phyloP scores from a whole-genome alignment of 2,888 invertebrate species.

The Drosophila basisetae region DNA sequence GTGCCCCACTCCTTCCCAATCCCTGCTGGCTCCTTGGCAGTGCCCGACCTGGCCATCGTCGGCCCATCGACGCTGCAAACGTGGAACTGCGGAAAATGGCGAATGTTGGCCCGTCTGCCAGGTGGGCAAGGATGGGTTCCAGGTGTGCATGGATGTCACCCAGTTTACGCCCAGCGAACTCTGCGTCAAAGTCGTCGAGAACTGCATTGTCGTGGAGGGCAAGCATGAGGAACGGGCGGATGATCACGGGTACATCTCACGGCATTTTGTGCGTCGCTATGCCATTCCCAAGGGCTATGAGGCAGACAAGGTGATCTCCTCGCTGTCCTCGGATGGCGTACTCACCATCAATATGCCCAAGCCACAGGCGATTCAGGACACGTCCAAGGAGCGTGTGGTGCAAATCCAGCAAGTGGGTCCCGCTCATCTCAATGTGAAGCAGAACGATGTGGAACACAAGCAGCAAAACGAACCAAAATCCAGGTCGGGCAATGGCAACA shows the following conservation, averaged over 20 bases:
- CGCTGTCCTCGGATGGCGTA: conserved; percentile 91
- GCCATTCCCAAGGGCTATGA: conserved; percentile 91
- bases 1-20: conserved; percentile 2
- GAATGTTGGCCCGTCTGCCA: conserved; percentile 39
- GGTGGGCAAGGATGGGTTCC: conserved; percentile 89
- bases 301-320: conserved; percentile 90
- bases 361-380: conserved; percentile 86
- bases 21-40: conserved; percentile 56
- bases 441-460: conserved; percentile 29
- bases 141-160: conserved; percentile 91
- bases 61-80: conserved; percentile 45
- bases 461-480: conserved; percentile 14
- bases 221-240: conserved; percentile 92
- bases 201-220: conserved; percentile 90
- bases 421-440: conserved; percentile 84
- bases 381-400: conserved; percentile 85
- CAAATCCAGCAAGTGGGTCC: conserved; percentile 89
- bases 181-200: conserved; percentile 91
- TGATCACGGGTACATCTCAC: conserved; percentile 90
- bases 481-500: conserved; percentile 24
- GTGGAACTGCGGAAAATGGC: conserved; percentile 17
- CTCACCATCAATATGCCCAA: conserved; percentile 89
- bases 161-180: conserved; percentile 93
- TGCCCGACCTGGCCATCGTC: conserved; percentile 53
- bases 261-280: conserved; percentile 92